Base-by-base conservation (phyloP, 1,140 invertebrate species). In the Rhyzopertha dominica region DNA sequence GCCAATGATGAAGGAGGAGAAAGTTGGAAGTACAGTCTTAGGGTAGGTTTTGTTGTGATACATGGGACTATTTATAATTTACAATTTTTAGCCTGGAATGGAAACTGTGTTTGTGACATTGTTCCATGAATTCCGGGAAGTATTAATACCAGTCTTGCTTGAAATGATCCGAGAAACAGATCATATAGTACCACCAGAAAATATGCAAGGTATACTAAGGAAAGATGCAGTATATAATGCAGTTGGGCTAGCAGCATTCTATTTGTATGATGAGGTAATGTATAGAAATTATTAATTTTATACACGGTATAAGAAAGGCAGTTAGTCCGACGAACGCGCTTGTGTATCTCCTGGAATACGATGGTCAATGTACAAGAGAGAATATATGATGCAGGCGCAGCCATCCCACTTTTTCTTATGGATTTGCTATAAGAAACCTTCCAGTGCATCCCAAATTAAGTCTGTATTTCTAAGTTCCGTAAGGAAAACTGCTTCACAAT, bases 171-270 rank as follows among this genome's bases (percentile, higher is more conserved):
- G 75, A 76, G 53, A 77, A 79, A 59, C 74, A 70, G 39, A 77
- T 76, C 39, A 74, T 77, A 49, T 77, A 51, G 74, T 82, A 29
- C 71, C 81, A 38, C 74, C 81, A 3, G 70, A 78, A 36, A 83
- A 95, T 70, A 68, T 92, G 44, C 74, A 77, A 47, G 77, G 78
- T 8, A 86, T 96, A 59, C 67, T 95, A 40, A 73, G 82, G 16
- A 95, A 94, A 72, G 93, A 96, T 74, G 92, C 92, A n/a, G 81
- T 96, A 39, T 97, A 97, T 60, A 92, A 90, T 73, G 91, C 92
- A 1, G 83, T 92, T 36, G 90, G 91, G 12, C 72, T 93, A 38
- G 84, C 83, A n/a, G 83, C 90, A 0, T 92, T 89, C 69, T 88
- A 95, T 56, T 73, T 97, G 32, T 95, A 90, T 66, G 90, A 96